A percentile compares a stretch with the other conserved stretches of the same genome.
phyloP scores from a whole-genome alignment of 64 coral and sea anemone species.

The Actinia tenebrosa region DNA sequence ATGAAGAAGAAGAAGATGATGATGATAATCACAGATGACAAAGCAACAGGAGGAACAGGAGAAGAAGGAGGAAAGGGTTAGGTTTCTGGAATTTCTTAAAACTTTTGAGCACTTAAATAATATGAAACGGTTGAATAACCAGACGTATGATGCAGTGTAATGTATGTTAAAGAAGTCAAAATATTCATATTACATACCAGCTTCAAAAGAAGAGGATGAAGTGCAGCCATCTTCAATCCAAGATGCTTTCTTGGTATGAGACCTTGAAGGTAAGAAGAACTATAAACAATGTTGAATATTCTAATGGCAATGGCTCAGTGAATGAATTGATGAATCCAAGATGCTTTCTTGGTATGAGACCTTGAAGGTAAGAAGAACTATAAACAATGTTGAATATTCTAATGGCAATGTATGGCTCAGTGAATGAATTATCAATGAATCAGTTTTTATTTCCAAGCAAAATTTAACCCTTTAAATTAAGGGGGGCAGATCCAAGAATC shows the following conservation, averaged over 20 bases:
- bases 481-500: no score
- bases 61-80: no score
- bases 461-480: no score
- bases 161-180: not conserved
- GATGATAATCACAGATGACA: no score
- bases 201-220: constrained; percentile 63
- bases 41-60: no score
- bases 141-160: no score
- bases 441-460: not conserved
- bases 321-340: constrained; percentile 34
- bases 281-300: not conserved
- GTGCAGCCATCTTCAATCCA: constrained; percentile 64
- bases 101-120: no score
- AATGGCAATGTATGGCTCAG: no score
- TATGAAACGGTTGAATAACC: no score
- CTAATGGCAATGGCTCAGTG: no score
- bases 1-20: no score
- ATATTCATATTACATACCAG: constrained; percentile 46
- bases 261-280: constrained; percentile 35
- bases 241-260: constrained; percentile 70
- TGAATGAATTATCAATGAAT: not conserved
- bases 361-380: constrained; percentile 23
- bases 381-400: not conserved
- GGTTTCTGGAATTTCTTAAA: no score
- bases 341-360: constrained; percentile 67